Conservation (phyloP, 2,797 vertebrate species). For the Gallinago solitaria region DNA sequence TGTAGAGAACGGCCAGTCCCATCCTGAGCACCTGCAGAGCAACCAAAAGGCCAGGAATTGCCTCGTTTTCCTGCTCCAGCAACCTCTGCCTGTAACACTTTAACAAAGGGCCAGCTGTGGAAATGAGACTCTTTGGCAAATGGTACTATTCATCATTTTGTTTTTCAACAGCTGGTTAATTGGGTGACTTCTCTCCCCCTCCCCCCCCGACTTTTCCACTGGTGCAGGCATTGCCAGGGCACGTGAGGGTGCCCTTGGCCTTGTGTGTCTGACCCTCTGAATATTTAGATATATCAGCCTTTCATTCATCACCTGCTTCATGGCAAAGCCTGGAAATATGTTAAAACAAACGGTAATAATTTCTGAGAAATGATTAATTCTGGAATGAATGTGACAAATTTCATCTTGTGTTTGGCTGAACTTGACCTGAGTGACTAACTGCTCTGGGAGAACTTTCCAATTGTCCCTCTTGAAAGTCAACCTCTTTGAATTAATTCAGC, state of each 20-base stretch:
- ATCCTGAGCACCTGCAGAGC: background rate
- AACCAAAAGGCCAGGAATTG: background rate
- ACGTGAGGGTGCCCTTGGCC: constrained; percentile 4
- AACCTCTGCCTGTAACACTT: background rate
- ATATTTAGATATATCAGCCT: background rate
- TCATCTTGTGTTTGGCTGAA: constrained; percentile 44
- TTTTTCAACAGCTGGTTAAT: background rate
- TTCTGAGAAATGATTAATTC: constrained; percentile 37
- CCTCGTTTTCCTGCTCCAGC: background rate
- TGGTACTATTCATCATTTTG: background rate
- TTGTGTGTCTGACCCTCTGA: background rate
- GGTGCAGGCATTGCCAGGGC: background rate
- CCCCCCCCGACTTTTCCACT: background rate
- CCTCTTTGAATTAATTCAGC: constrained; percentile 57
- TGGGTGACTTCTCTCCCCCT: background rate
- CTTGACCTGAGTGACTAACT: constrained; percentile 44
- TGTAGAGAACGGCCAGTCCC: background rate
- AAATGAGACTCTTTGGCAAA: constrained; percentile 25
- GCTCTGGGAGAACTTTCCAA: constrained; percentile 9
- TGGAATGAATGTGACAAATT: constrained; percentile 20
- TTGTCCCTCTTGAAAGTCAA: constrained; percentile 45
- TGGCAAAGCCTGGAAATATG: background rate
- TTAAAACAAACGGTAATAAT: background rate
- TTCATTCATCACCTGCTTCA: background rate
- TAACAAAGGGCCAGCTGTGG: constrained; percentile 7